Conservation (phyloP, 2,797 vertebrate species). For the Hephaestus fuliginosus region DNA sequence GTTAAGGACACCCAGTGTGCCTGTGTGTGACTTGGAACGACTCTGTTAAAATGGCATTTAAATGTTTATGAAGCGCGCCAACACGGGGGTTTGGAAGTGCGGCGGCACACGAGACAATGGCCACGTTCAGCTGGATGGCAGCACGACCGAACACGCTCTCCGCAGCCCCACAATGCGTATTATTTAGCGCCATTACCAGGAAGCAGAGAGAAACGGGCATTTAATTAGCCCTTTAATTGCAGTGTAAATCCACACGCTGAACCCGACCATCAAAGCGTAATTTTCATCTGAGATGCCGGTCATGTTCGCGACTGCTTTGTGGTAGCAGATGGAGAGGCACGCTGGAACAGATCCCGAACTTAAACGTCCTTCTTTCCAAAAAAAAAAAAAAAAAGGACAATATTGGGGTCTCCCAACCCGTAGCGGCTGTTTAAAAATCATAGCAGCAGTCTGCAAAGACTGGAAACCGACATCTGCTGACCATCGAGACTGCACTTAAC, state of each 20-base stretch:
- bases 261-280: slow-evolving; percentile 54
- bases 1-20: slow-evolving; percentile 51
- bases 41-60: slow-evolving; percentile 65
- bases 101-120: slow-evolving; percentile 42
- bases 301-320: slow-evolving; percentile 35
- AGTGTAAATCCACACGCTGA: slow-evolving; percentile 68
- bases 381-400: background rate
- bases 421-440: slow-evolving; percentile 40
- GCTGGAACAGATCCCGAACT: slow-evolving; percentile 26
- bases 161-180: slow-evolving; percentile 37
- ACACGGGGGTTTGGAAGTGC: slow-evolving; percentile 29
- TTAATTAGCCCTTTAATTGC: slow-evolving; percentile 81
- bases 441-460: slow-evolving; percentile 33
- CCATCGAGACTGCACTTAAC: slow-evolving; percentile 32
- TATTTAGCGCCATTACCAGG: slow-evolving; percentile 67
- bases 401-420: slow-evolving; percentile 8
- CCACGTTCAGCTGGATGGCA: slow-evolving; percentile 64
- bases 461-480: slow-evolving; percentile 42
- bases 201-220: slow-evolving; percentile 66
- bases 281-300: slow-evolving; percentile 43
- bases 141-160: slow-evolving; percentile 25
- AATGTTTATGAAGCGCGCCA: slow-evolving; percentile 70
- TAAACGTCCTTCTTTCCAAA: slow-evolving; percentile 24
- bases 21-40: slow-evolving; percentile 53
- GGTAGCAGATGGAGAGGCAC: slow-evolving; percentile 59